These are phyloP conservation scores for Ylistrum balloti DNA, from an alignment of 1,140 invertebrate species.

Conservation along the genomic window DNA sequence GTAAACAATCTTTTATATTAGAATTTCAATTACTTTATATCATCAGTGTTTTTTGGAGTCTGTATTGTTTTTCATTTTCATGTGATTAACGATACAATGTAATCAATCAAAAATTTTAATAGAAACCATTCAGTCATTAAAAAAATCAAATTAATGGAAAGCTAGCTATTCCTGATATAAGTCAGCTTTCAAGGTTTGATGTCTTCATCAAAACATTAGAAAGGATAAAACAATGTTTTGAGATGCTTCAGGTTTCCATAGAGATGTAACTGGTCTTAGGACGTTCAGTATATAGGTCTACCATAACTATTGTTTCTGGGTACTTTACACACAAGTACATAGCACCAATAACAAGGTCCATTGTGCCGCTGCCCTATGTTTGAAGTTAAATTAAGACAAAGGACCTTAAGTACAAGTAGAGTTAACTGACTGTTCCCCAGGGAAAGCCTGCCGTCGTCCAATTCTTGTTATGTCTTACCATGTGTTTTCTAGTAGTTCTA, in stretches of 20 bases:
- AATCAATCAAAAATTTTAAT: no score
- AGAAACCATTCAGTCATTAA: no score
- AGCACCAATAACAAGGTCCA: background rate
- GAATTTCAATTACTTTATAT: background rate
- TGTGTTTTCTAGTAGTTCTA: background rate
- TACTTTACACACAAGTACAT: slow-evolving; percentile 20
- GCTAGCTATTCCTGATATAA: no score
- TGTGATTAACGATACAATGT: no score
- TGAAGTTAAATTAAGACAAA: slow-evolving; percentile 40
- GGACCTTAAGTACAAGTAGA: slow-evolving; percentile 5
- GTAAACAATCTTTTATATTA: background rate
- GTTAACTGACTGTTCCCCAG: slow-evolving; percentile 29
- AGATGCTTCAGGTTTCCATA: no score
- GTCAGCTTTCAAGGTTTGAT: no score
- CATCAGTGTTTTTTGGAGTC: no score
- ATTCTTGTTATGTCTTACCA: no score
- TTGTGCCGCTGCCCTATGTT: background rate
- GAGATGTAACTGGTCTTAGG: background rate
- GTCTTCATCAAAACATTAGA: no score
- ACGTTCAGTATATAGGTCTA: background rate
- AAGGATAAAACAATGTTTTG: no score
- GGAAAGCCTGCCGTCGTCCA: background rate
- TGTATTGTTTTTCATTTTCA: no score
- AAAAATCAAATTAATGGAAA: no score
- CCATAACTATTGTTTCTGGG: slow-evolving; percentile 23